Evolutionary conservation across 1,140 invertebrate genomes (phyloP), one percentile per base, ranked within the genome.

Genomic region (Cyphomyrmex costatus): DNA sequence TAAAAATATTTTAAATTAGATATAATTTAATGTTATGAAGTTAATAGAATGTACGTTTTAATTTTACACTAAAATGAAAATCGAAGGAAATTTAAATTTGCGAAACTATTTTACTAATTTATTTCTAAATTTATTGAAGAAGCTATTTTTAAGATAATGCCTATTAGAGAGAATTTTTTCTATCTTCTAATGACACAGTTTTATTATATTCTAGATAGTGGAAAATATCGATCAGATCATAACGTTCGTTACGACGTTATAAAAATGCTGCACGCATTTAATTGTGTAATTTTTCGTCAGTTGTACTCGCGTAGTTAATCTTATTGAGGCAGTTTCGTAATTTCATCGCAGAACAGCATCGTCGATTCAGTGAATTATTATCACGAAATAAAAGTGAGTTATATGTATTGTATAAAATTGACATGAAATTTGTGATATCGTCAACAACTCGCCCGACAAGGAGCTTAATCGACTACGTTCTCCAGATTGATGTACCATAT

Each of bases 401-500:
- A 56, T 66, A 16, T 49, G 12, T 49, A 36, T 61, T 19, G 60
- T 7, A 36, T 46, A 24, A 46, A 77, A 16, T 46, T 16, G 21
- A 30, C 21, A 33, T 51, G 77, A 77, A 46, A 61, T 42, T 60
- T 61, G 36, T 10, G 16, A 65, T 12, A 27, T 27, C 21, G 24
- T 61, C 36, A 46, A 16, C 36, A 19, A 78, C 27, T 61, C 10
- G 33, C 33, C 30, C 5, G 14, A 1, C 2, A 14, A 5, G 19
- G 6, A 33, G 46, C 16, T 68, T 70, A 56, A 68, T 80, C 21
- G 21, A 27, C 49, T 16, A 12, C 21, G 0, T 8, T 79, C 14
- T 56, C 30, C 21, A n/a, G 30, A 80, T 70, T 33, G 46, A 80
- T 68, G 14, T 68, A 66, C 51, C 46, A 80, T 68, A 14, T 68